These are phyloP conservation scores for Drosophila teissieri DNA, from an alignment of 1,140 invertebrate species.

Conservation along the genomic window DNA sequence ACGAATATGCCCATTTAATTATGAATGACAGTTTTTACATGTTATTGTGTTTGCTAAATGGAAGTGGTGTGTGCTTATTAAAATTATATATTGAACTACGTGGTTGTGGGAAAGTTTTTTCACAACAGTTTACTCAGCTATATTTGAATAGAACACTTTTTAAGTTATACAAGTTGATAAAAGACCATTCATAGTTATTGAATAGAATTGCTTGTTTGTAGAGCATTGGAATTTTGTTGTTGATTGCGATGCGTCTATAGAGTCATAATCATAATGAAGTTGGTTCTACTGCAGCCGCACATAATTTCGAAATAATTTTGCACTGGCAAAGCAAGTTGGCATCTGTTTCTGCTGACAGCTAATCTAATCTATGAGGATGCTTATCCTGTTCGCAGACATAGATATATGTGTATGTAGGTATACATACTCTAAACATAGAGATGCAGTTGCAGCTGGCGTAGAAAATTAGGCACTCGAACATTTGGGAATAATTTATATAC, in stretches of 20 bases:
- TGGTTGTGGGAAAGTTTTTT: neutral
- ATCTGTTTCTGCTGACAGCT: constrained; percentile 43
- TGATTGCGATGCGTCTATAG: constrained; percentile 1
- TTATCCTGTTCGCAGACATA: constrained; percentile 28
- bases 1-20: constrained; percentile 2
- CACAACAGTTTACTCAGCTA: neutral
- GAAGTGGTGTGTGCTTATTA: too few relatives aligned
- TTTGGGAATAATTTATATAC: constrained; percentile 30
- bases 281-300: constrained; percentile 4
- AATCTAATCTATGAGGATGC: constrained; percentile 45
- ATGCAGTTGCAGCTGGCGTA: constrained; percentile 19
- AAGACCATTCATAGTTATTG: neutral
- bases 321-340: constrained; percentile 18
- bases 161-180: neutral
- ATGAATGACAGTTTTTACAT: neutral
- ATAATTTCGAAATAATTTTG: constrained; percentile 26
- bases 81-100: neutral
- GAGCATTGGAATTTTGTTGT: neutral
- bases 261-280: constrained; percentile 19
- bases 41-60: neutral
- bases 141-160: neutral
- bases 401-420: constrained; percentile 2
- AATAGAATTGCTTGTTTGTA: neutral
- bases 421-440: neutral
- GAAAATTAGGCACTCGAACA: constrained; percentile 37